These are phyloP conservation scores for Myiothlypis coronata DNA, from an alignment of 2,797 vertebrate species.

Conservation along the genomic window DNA sequence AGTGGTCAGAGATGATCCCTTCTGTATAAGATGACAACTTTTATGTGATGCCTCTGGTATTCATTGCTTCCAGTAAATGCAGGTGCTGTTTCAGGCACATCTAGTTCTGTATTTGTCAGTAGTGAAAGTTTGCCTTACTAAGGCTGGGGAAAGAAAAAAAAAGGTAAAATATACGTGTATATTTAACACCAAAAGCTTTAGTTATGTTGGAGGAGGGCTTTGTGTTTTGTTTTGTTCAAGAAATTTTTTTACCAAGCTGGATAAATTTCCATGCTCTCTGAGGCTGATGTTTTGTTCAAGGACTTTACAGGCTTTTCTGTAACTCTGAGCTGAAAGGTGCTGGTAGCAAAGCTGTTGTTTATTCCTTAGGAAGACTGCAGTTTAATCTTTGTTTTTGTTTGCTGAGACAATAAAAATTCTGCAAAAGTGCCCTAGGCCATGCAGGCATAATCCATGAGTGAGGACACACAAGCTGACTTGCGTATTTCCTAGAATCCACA, in stretches of 20 bases:
- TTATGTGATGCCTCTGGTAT: not conserved
- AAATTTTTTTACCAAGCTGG: not conserved
- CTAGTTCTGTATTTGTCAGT: not conserved
- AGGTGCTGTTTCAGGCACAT: not conserved
- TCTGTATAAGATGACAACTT: not conserved
- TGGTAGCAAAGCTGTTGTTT: not conserved
- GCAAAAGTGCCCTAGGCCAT: not conserved
- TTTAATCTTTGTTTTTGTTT: not conserved
- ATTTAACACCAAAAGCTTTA: not conserved
- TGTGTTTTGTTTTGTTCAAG: not conserved
- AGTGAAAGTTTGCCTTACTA: not conserved
- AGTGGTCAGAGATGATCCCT: not conserved
- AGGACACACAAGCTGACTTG: not conserved
- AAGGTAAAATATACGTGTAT: not conserved
- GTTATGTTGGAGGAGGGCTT: fast-evolving
- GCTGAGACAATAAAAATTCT: not conserved
- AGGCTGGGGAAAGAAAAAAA: not conserved
- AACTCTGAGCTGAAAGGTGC: not conserved
- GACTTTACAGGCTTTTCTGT: not conserved
- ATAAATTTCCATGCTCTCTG: not conserved
- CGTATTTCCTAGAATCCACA: not conserved
- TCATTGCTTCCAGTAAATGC: not conserved
- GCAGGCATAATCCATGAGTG: not conserved
- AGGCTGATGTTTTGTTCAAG: not conserved
- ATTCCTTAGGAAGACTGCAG: not conserved